phyloP scores from a whole-genome alignment of 2,888 invertebrate genomes.

The Lepidonotus clava region DNA sequence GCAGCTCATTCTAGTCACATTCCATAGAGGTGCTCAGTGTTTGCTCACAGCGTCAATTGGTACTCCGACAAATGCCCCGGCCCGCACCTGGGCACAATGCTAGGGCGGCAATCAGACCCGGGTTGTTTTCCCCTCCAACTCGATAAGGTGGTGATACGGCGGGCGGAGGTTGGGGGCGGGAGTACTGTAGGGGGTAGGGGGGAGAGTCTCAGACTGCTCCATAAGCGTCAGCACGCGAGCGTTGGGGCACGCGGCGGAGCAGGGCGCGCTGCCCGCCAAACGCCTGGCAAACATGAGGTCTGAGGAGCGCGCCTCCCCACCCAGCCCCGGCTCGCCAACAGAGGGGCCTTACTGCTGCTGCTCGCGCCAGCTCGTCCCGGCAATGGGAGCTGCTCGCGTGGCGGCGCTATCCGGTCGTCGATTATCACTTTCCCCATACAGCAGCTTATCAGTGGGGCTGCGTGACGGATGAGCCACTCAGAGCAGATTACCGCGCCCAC shows the following conservation, averaged over 20 bases:
- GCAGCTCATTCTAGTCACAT: not conserved
- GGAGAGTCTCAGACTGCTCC: not conserved
- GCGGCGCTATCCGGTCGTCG: not conserved
- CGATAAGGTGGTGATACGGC: not conserved
- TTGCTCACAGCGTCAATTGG: conserved; percentile 1
- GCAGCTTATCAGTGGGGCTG: conserved; percentile 16
- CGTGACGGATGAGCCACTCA: conserved; percentile 43
- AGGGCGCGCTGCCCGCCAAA: too few species aligned
- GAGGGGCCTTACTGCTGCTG: too few species aligned
- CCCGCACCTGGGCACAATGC: not conserved
- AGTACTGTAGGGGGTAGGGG: not conserved
- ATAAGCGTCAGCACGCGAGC: not conserved
- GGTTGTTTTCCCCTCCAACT: not conserved
- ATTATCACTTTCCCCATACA: conserved; percentile 21
- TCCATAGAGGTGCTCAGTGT: conserved; percentile 4
- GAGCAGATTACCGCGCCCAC: conserved; percentile 34
- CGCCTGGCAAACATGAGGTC: too few species aligned
- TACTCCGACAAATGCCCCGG: not conserved
- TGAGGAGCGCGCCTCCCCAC: too few species aligned
- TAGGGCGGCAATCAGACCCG: not conserved
- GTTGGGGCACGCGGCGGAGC: too few species aligned
- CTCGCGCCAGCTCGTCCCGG: too few species aligned
- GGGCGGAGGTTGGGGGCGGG: not conserved
- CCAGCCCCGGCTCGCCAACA: too few species aligned
- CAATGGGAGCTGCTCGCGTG: not conserved